Evolutionary conservation across 2,797 vertebrate species (phyloP).

Genomic region (Hipposideros larvatus): DNA sequence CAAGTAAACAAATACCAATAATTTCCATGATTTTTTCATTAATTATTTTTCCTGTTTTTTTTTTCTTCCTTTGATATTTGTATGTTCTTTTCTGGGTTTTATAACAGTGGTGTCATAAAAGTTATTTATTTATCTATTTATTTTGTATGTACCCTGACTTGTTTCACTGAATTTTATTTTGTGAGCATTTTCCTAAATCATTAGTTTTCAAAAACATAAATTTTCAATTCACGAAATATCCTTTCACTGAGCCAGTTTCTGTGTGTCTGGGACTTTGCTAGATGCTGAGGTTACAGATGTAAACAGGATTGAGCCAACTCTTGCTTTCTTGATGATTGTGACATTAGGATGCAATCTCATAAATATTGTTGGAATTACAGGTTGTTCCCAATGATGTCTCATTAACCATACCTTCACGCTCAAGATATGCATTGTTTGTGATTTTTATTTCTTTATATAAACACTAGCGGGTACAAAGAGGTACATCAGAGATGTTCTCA

Average conservation of each 20-base stretch:
- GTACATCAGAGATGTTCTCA: neutral
- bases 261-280: slow-evolving; percentile 10
- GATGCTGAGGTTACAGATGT: slow-evolving; percentile 10
- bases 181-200: slow-evolving; percentile 19
- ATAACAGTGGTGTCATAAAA: neutral
- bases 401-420: slow-evolving; percentile 4
- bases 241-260: slow-evolving; percentile 48
- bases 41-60: neutral
- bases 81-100: neutral
- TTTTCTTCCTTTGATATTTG: neutral
- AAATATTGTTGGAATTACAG: slow-evolving; percentile 28
- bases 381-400: slow-evolving; percentile 23
- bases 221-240: slow-evolving; percentile 53
- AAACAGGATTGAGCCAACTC: neutral
- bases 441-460: slow-evolving; percentile 18
- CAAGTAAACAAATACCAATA: neutral
- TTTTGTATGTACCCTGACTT: neutral
- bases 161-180: slow-evolving; percentile 48
- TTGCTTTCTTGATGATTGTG: slow-evolving; percentile 14
- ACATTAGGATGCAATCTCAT: neutral
- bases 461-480: neutral
- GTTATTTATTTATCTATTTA: neutral
- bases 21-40: neutral
- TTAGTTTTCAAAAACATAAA: slow-evolving; percentile 29
- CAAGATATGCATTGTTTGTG: neutral